Base-by-base conservation (phyloP, 2,797 vertebrate genomes). In the Gouania willdenowi region DNA sequence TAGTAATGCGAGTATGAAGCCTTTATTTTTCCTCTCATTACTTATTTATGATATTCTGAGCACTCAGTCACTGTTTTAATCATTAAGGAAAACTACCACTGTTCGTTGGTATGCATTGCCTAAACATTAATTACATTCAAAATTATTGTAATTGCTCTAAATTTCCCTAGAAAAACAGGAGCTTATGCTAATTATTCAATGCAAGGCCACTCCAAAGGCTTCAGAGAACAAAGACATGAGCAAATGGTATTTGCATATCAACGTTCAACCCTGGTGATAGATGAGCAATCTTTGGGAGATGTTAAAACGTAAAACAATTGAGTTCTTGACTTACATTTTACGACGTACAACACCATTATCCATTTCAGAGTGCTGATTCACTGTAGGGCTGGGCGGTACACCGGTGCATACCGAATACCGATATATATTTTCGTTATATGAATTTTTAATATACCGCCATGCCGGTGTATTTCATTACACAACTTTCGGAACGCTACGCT, bases 101-200 rank as follows among this genome's bases (percentile, higher is more conserved):
- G 18, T 56, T 65, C 25, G 68, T 76, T 79, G 45, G 58, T 70
- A 79, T 79, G 71, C 64, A 61, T 65, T 45, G 62, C 59, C 63
- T 67, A 77, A 73, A 77, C 65, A 79, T 79, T 64, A 87, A 84
- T 79, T 75, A 54, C 41, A 65, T 79, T 81, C 41, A 61, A 42
- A 77, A 79, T 77, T 12, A 62, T 76, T 81, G 45, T 70, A 76
- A 80, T 86, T 87, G 70, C 72, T 71, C 76, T 79, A 77, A 56
- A 81, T 81, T 77, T 68, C 26, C 39, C 43, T 13, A 37, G 58
- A 52, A 67, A 67, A 71, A 70, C 55, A 63, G 66, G 60, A 46
- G 62, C 45, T 61, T 42, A 51, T 29, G 3, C 44, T 67, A 64
- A 63, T 80, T 69, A 73, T 68, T 63, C 49, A 39, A 50, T 21